phyloP scores from a whole-genome alignment of 2,797 vertebrate species.

The Microcaecilia unicolor region DNA sequence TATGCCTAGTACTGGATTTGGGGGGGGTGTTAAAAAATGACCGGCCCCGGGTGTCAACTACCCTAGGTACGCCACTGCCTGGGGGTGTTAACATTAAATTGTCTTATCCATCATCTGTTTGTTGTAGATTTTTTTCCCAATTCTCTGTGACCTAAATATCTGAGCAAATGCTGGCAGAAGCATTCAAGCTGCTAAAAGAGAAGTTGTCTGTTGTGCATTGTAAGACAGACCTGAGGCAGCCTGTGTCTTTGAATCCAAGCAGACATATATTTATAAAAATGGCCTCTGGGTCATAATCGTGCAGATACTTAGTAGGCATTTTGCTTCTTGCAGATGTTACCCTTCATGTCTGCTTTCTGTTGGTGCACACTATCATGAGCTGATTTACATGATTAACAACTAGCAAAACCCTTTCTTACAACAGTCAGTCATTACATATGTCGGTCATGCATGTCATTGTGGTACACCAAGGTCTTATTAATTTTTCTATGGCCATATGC shows the following conservation, averaged over 20 bases:
- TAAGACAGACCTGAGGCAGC: slow-evolving; percentile 9
- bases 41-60: no score
- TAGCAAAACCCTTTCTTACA: not conserved
- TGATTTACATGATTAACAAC: slow-evolving; percentile 9
- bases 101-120: rapidly evolving
- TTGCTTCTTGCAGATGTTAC: not conserved
- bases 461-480: no score
- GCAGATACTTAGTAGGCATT: not conserved
- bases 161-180: not conserved
- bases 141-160: rapidly evolving
- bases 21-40: no score
- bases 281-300: slow-evolving; percentile 17
- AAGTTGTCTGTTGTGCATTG: slow-evolving; percentile 26
- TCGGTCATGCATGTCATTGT: no score
- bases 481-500: no score
- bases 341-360: slow-evolving; percentile 10
- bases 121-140: not conserved
- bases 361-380: slow-evolving; percentile 4
- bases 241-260: slow-evolving; percentile 21
- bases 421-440: slow-evolving; percentile 10
- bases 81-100: not conserved
- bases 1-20: no score
- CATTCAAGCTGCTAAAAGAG: slow-evolving; percentile 11
- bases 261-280: not conserved
- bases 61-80: no score